A percentile compares a stretch with the other conserved stretches of the same genome.
phyloP scores from a whole-genome alignment of 2,113 vertebrate genomes.

The Tragelaphus strepsiceros region DNA sequence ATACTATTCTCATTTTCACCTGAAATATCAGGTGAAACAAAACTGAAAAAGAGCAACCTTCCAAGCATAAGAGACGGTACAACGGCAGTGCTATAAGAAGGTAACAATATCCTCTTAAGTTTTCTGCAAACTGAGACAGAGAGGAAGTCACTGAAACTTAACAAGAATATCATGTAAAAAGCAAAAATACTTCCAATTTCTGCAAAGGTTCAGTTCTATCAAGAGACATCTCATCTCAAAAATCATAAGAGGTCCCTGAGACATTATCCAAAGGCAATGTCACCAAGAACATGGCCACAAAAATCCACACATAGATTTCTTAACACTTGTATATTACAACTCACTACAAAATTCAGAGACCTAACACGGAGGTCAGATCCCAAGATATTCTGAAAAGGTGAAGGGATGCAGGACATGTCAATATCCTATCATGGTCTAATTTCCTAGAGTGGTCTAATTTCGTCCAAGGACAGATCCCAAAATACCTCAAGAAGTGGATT shows the following conservation, averaged over 20 bases:
- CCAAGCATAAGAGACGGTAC: background rate
- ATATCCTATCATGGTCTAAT: background rate
- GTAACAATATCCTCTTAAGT: background rate
- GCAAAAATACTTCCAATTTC: background rate
- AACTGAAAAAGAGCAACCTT: background rate
- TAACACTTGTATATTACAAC: background rate
- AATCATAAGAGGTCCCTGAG: background rate
- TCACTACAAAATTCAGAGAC: background rate
- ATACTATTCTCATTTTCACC: background rate
- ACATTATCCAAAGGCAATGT: background rate
- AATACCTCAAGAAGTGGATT: background rate
- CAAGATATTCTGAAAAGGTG: background rate
- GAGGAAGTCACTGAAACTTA: background rate
- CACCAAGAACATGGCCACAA: background rate
- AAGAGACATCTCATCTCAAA: background rate
- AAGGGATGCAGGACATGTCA: rapidly evolving
- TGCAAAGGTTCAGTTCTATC: background rate
- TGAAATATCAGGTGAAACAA: background rate
- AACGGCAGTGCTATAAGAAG: background rate
- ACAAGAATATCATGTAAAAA: background rate
- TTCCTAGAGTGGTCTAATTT: background rate
- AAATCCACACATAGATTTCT: background rate
- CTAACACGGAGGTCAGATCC: background rate
- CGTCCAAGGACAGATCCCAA: background rate
- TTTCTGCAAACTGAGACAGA: background rate